Percentiles rank a stretch among this genome's conserved stretches.
phyloP scores from a whole-genome alignment of 2,888 invertebrate species.

The Chalcosyrphus nemorum region DNA sequence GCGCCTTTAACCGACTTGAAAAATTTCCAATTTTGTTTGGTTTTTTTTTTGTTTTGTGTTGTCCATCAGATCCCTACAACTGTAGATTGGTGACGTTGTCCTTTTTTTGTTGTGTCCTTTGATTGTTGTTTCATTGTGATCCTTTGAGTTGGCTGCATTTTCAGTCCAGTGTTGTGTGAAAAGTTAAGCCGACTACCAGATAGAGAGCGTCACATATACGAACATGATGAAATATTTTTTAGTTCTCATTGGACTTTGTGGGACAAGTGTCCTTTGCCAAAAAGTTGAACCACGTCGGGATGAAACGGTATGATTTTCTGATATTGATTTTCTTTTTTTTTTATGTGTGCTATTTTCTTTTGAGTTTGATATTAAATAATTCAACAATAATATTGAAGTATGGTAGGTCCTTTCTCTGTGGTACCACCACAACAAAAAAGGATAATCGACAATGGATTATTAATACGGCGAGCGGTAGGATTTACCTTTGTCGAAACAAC shows the following conservation, averaged over 20 bases:
- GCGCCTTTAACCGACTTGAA: constrained; percentile 20
- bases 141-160: constrained; percentile 27
- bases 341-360: constrained; percentile 32
- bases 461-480: no score
- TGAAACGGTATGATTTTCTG: constrained; percentile 75
- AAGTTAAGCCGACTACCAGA: constrained; percentile 30
- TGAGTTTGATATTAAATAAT: constrained; percentile 50
- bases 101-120: neutral
- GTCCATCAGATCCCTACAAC: neutral
- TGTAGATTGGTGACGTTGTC: neutral
- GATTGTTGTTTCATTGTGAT: constrained; percentile 13
- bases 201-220: neutral
- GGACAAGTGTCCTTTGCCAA: constrained; percentile 70
- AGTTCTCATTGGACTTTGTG: constrained; percentile 41
- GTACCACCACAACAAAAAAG: neutral
- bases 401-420: neutral
- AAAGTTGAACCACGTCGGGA: constrained; percentile 78
- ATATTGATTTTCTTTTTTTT: constrained; percentile 71
- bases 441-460: neutral
- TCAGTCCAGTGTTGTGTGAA: constrained; percentile 26
- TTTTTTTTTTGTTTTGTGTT: no score
- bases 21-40: constrained; percentile 4
- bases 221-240: constrained; percentile 39
- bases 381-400: constrained; percentile 5
- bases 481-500: neutral